Base-by-base conservation (phyloP, 1,140 invertebrate genomes). In the Magallana angulata region DNA sequence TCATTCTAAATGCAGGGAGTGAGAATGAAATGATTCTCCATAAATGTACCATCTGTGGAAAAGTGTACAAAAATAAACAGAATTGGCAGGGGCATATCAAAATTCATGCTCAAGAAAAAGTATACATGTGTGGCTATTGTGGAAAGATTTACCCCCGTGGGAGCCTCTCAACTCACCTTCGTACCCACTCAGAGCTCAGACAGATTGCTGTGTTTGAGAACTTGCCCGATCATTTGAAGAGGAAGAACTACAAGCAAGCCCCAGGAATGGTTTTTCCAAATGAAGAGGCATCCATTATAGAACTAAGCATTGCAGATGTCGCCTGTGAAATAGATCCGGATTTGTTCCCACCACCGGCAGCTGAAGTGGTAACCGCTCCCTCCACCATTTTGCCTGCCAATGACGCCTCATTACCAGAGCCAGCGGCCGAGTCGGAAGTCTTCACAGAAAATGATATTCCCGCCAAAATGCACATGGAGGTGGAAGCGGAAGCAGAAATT, bases 161-260 rank as follows among this genome's bases (percentile, higher is more conserved):
- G 18, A 82, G 68, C 57, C 86, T 89, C 16, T 30, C 84, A 1
- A 62, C 86, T 8, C 89, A 89, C 85, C 62, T 87, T 14, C 80
- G 84, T 64, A 87, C 86, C 9, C 88, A 89, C 36, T 89, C 88
- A 6, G 88, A 89, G 57, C 81, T 89, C 57, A 82, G 85, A 64
- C 85, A 89, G 57, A 89, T 89, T 81, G 88, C 88, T 58, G 88
- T 89, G 56, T 89, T 89, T 84, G 88, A 89, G 59, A 89, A 89
- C 58, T 18, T 89, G 48, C 88, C 88, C 30, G 82, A 86, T 57
- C 57, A 89, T n/a, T 84, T 89, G 82, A 89, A 89, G 82, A 85
- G 88, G 30, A 89, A 89, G 62, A 89, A 89, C 57, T 85, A 89
- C 56, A 89, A 89, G 64, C 82, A 82, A 81, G 83, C 85, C 57